Evolutionary conservation across 1,140 invertebrate species (phyloP), one percentile per base, ranked within the genome.

Genomic region (Euglossa dilemma): DNA sequence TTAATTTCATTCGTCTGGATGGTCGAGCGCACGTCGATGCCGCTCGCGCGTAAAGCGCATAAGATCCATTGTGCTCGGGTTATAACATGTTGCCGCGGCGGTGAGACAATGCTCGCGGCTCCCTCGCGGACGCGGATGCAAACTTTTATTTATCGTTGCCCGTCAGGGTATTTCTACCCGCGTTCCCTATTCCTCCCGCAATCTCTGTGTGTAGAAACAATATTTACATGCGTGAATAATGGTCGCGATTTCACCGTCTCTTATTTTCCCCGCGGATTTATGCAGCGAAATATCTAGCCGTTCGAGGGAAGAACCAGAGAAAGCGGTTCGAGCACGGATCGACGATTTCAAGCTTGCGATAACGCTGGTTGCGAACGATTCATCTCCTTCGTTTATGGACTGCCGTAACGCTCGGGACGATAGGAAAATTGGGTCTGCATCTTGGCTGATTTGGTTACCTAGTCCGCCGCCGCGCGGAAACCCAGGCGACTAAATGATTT

Each of bases 151-250:
- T 80, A 80, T 80, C 6, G 77, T 71, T 59, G 43, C n/a, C 14
- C 77, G 63, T 57, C 50, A 52, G 12, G 20, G 11, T 50, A 47
- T 61, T 36, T 18, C 43, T 12, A 18, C 28, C 43, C 66, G 28
- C 54, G 45, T 67, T 66, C 18, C 54, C 20, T 50, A 28, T 52
- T 18, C 25, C 47, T 52, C 59, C 20, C 4, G 20, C 23, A 0
- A 23, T 47, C 12, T 25, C 12, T 25, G 36, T 18, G n/a, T 6
- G 28, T 43, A 18, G 78, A 52, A 80, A 80, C 70, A 80, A 80
- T 80, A 80, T 80, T 80, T 80, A 54, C 78, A 73, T 72, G 59
- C 16, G 69, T 64, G 78, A 80, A 80, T 80, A 80, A 80, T 80
- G 16, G 20, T 16, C 64, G 43, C 52, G 64, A 64, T 52, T 43